Percentiles rank a stretch among this genome's conserved stretches.
phyloP scores from a whole-genome alignment of 1,140 invertebrate genomes.

The Tenebrio molitor region DNA sequence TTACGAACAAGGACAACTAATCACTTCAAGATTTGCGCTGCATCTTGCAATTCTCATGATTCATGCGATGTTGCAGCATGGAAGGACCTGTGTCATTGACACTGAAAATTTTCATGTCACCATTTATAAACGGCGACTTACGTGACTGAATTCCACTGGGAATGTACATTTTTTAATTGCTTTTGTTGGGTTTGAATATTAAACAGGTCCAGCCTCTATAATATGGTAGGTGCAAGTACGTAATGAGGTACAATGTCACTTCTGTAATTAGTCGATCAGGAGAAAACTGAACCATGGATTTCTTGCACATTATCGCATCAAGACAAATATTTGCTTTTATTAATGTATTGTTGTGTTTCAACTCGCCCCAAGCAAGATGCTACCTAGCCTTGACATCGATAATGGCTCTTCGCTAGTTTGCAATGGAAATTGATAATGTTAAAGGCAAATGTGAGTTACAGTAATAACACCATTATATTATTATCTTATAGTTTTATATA shows the following conservation, averaged over 20 bases:
- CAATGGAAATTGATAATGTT: conserved; percentile 31
- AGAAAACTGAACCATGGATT: too few relatives aligned
- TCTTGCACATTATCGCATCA: not conserved
- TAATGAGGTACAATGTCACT: not conserved
- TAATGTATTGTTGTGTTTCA: conserved; percentile 9
- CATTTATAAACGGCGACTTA: too few relatives aligned
- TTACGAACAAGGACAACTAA: conserved; percentile 46
- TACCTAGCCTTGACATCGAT: conserved; percentile 32
- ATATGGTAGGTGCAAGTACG: too few relatives aligned
- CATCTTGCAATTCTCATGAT: conserved; percentile 23
- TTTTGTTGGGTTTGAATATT: too few relatives aligned
- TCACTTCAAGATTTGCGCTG: conserved; percentile 35
- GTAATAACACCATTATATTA: conserved; percentile 14
- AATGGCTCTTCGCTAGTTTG: conserved; percentile 3
- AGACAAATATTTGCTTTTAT: conserved; percentile 12
- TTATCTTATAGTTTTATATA: conserved; percentile 30
- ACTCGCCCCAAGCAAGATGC: conserved; percentile 8
- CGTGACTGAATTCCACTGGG: too few relatives aligned
- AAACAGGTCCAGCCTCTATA: too few relatives aligned
- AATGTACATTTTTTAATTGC: too few relatives aligned
- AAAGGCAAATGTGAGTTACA: not conserved
- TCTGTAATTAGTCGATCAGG: too few relatives aligned
- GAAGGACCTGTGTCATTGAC: too few relatives aligned
- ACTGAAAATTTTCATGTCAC: too few relatives aligned
- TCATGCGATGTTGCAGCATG: too few relatives aligned